A percentile compares a stretch with the other conserved stretches of the same genome.
Conservation (phyloP, 1,140 invertebrate species). For the Bombus breviceps region DNA sequence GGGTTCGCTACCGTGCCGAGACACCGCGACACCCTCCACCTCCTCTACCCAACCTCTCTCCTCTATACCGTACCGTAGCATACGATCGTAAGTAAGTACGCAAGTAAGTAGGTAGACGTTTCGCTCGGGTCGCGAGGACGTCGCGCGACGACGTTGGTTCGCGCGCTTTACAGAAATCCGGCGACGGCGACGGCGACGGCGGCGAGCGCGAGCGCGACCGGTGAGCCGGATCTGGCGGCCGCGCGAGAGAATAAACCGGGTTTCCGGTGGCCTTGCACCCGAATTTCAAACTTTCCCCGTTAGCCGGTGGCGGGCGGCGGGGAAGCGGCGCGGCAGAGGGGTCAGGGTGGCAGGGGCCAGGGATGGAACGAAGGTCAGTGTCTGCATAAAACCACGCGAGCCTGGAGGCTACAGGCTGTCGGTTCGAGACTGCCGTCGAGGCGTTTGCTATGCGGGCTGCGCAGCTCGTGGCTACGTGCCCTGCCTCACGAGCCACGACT, state of each 20-base stretch:
- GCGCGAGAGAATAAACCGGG: conserved; percentile 55
- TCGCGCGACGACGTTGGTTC: no score
- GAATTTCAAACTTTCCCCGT: conserved; percentile 82
- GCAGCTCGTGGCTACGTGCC: conserved; percentile 79
- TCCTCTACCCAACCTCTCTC: neutral
- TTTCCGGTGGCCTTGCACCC: conserved; percentile 80
- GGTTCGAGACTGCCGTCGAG: conserved; percentile 73
- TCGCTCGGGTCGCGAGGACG: no score
- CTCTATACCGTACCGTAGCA: neutral
- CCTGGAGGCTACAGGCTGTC: conserved; percentile 76
- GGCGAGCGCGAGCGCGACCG: neutral
- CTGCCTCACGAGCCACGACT: conserved; percentile 80
- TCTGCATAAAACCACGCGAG: conserved; percentile 82
- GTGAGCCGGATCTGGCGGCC: conserved; percentile 35
- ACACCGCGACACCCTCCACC: conserved; percentile 37
- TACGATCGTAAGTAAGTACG: neutral
- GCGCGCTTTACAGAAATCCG: no score
- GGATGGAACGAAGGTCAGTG: conserved; percentile 81
- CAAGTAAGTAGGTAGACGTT: no score
- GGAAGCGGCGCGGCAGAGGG: conserved; percentile 44
- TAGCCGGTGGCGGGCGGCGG: conserved; percentile 66
- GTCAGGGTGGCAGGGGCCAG: conserved; percentile 60
- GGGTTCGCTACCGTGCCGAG: conserved; percentile 68
- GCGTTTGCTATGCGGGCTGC: conserved; percentile 82
- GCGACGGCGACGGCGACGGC: no score